A percentile compares a stretch with the other conserved stretches of the same genome.
Conservation (phyloP, 2,113 vertebrate species). For the Pomatostomus ruficeps region DNA sequence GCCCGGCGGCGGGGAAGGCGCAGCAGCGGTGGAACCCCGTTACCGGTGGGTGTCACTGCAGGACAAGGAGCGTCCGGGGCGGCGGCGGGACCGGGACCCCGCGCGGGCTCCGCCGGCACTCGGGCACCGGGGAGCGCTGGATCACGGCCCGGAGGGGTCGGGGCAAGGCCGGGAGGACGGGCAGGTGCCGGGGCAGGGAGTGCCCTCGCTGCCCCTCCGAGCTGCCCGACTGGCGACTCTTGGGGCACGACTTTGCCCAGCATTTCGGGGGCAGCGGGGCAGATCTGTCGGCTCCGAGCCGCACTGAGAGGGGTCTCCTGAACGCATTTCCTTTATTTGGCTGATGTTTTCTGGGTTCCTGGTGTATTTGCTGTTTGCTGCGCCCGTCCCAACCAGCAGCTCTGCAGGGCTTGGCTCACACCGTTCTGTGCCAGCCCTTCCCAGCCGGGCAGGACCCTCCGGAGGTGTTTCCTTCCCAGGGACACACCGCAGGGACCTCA, state of each 20-base stretch:
- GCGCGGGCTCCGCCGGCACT: not conserved
- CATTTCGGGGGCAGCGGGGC: not conserved
- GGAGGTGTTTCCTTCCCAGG: not conserved
- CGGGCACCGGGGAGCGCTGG: not conserved
- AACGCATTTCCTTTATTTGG: fast-evolving
- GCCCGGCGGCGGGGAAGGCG: not conserved
- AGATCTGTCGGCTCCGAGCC: not conserved
- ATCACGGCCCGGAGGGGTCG: fast-evolving
- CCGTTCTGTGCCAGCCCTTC: not conserved
- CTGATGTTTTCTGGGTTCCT: not conserved
- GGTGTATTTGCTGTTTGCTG: not conserved
- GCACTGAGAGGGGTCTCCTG: not conserved
- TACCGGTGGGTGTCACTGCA: slow-evolving; percentile 70
- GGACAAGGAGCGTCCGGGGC: slow-evolving; percentile 65
- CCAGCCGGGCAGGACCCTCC: not conserved
- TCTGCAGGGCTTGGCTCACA: not conserved
- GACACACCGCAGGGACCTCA: not conserved
- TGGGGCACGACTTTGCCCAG: fast-evolving
- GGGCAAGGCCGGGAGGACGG: not conserved
- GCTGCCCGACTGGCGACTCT: not conserved
- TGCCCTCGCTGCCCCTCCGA: not conserved
- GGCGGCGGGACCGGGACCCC: not conserved
- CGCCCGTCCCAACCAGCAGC: not conserved
- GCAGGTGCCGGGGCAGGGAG: fast-evolving
- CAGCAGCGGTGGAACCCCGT: not conserved